Evolutionary conservation across 92 coral and sea anemone genomes (phyloP), one percentile per base, ranked within the genome.

Genomic region (Siderastrea siderea): DNA sequence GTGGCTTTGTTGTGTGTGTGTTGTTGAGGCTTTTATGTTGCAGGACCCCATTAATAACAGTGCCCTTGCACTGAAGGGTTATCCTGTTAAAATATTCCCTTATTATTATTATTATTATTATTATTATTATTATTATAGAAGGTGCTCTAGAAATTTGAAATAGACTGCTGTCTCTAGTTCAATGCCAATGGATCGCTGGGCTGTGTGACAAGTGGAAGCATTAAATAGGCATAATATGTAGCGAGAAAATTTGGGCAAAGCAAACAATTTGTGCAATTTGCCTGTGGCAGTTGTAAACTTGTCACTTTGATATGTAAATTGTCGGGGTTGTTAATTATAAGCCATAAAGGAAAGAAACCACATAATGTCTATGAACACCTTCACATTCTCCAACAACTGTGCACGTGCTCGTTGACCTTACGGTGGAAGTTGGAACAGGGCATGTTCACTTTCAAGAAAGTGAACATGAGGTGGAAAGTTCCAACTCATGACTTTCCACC

Each of bases 111-210:
- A n/a, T n/a, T n/a, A n/a, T n/a, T n/a, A n/a, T n/a, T n/a, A n/a
- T n/a, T n/a, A n/a, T n/a, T n/a, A n/a, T n/a, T n/a, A n/a, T n/a
- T n/a, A n/a, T n/a, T n/a, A n/a, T 26, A 48, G 10, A 17, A 72
- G 68, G 51, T 51, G 68, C 46, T 74, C 64, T 13, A 70, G 86
- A 69, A 82, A 69, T 52, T 44, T 54, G 2, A 62, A n/a, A 70
- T 53, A 82, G 2, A 69, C 11, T 3, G 51, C 8, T 49, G 9
- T 82, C 4, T 50, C 75, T 19, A 82, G 57, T 6, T 50, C 45
- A n/a, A 14, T 11, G 49, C 38, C 77, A 50, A 72, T 17, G 3
- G 77, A 72, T 59, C 77, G 19, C 44, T 72, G 77, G 43, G 60
- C 58, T 13, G 77, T 11, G 0, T 48, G 2, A 50, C 54, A 69